Conservation (phyloP, 2,113 vertebrate genomes). For the Corythornis madagascariensis region DNA sequence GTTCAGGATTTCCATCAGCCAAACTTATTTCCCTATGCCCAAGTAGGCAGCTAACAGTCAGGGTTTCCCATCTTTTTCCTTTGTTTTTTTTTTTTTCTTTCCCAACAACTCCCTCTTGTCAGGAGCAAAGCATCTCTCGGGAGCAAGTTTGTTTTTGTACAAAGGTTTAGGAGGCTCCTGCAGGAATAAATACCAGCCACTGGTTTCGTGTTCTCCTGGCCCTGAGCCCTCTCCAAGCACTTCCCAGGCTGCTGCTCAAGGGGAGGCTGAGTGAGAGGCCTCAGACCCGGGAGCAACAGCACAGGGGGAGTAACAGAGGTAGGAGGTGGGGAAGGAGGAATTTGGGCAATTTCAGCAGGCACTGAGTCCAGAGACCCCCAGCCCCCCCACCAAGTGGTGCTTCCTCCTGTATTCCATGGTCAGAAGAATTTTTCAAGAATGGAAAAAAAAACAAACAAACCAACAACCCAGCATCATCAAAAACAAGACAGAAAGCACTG, state of each 20-base stretch:
- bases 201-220: neutral
- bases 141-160: neutral
- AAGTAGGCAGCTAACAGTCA: neutral
- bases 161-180: neutral
- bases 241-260: neutral
- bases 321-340: neutral
- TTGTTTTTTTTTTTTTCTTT: too few relatives aligned
- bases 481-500: neutral
- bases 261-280: neutral
- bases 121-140: fast-evolving
- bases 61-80: neutral
- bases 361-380: neutral
- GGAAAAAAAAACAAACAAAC: neutral
- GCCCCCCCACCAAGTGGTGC: fast-evolving
- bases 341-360: neutral
- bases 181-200: neutral
- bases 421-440: neutral
- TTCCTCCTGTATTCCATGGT: neutral
- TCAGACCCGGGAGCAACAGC: neutral
- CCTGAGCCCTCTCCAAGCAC: neutral
- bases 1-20: neutral
- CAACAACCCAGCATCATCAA: too few relatives aligned
- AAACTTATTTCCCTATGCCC: neutral
- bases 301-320: neutral
- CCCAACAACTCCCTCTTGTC: neutral